Base-by-base conservation (phyloP, 2,113 vertebrate species). In the Osmerus mordax region DNA sequence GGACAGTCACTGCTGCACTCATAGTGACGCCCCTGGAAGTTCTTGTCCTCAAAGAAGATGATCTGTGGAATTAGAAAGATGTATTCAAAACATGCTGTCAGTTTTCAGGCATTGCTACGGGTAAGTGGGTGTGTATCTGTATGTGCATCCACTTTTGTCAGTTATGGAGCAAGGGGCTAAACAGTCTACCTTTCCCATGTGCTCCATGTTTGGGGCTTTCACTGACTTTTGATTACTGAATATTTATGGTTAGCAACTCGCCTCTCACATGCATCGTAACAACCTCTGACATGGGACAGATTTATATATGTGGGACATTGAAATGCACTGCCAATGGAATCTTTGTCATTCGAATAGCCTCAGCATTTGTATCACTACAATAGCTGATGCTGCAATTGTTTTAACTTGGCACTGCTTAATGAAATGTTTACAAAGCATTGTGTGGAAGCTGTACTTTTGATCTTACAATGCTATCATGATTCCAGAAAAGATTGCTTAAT, bases 11-110 rank as follows among this genome's bases (percentile, higher is more conserved):
- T 66, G 72, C 76, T 71, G 67, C 83, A 83, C 67, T 85, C 81
- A 69, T 83, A 81, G 29, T 76, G 82, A 79, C 81, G 81, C 12
- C 90, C 90, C 78, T 89, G 85, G 72, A 89, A 91, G 83, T 92
- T 90, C 19, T 76, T 84, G 79, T 91, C 91, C 81, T 91, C 88
- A 7, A 86, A 92, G 59, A 91, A 92, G 19, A 74, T 84, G 65
- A 91, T 91, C 90, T 92, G 81, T 3, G 21, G 11, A 55, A 47
- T 11, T 11, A 71, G 18, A 72, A 12, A 58, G 65, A 3, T 16
- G 21, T 0, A 62, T 28, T 6, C 60, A 21, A 29, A 62, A 62
- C 12, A 2, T 62, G 6, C 6, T 23, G 2, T 1, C 60, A 62
- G 60, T 7, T 23, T 14, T 29, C 12, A 62, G 7, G 28, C 11